Evolutionary conservation across 2,888 invertebrate genomes (phyloP).

Genomic region (Choristoneura rosaceana): DNA sequence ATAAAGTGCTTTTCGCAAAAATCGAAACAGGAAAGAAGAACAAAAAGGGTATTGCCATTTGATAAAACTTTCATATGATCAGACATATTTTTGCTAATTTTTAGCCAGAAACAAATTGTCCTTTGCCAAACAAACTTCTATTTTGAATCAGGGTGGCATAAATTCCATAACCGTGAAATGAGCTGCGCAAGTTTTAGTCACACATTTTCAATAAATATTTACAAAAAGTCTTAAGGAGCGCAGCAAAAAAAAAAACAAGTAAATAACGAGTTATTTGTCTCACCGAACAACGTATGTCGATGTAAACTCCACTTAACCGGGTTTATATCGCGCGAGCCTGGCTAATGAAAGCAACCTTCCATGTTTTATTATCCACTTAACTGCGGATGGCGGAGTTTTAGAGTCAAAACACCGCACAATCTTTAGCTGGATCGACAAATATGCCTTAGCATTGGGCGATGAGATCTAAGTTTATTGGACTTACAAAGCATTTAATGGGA

Average conservation of each 20-base stretch:
- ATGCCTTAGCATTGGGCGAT: conserved; percentile 32
- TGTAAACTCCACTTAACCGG: conserved; percentile 57
- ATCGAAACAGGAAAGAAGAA: too few relatives aligned
- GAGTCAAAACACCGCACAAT: conserved; percentile 49
- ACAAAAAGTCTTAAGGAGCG: conserved; percentile 1
- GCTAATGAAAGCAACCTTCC: conserved; percentile 78
- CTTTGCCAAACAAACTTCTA: too few relatives aligned
- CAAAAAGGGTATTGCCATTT: too few relatives aligned
- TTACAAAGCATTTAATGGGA: background rate
- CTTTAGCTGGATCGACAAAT: conserved; percentile 52
- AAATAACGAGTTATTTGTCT: conserved; percentile 30
- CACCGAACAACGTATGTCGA: conserved; percentile 28
- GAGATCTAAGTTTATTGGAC: conserved; percentile 18
- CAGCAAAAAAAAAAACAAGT: conserved; percentile 14
- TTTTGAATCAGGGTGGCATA: too few relatives aligned
- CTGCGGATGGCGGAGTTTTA: conserved; percentile 57
- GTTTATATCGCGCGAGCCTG: conserved; percentile 63
- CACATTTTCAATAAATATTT: background rate
- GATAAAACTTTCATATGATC: too few relatives aligned
- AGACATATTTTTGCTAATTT: too few relatives aligned
- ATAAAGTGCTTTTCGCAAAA: too few relatives aligned
- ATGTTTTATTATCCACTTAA: conserved; percentile 76
- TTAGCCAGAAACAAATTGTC: too few relatives aligned
- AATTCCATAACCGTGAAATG: too few relatives aligned
- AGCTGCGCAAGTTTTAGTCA: background rate